Percentiles rank a stretch among this genome's conserved stretches.
Conservation (phyloP, 2,113 vertebrate species). For the Tragelaphus strepsiceros region DNA sequence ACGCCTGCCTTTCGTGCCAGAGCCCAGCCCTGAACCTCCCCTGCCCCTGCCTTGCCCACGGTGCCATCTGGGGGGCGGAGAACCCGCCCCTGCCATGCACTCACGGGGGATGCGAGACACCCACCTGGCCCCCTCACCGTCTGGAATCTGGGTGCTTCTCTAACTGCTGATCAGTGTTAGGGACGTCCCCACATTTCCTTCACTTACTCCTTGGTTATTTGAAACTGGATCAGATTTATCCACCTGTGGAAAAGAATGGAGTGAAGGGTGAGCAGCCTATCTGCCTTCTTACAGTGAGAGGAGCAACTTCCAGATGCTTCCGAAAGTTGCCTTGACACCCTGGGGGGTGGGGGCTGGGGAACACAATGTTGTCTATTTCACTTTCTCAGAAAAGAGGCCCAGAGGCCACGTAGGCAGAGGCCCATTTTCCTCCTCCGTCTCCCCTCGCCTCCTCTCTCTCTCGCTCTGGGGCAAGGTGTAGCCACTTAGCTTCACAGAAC, state of each 20-base stretch:
- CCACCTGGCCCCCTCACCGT: accelerated
- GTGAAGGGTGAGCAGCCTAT: neutral
- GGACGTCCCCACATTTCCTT: neutral
- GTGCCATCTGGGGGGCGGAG: neutral
- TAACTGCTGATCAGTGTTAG: accelerated
- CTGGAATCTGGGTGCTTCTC: accelerated
- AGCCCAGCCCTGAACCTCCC: neutral
- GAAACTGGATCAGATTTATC: neutral
- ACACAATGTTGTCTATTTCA: accelerated
- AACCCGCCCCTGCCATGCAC: accelerated
- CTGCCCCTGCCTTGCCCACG: neutral
- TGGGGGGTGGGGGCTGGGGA: no score
- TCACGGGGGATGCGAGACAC: neutral
- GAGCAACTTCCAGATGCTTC: neutral
- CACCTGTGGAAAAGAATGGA: neutral
- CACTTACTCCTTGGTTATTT: neutral
- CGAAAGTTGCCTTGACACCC: neutral
- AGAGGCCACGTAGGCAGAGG: neutral
- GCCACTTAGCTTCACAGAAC: slow-evolving; percentile 15
- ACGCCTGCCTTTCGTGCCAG: neutral
- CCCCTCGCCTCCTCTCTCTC: neutral
- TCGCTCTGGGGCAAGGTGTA: neutral
- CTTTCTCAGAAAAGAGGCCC: neutral
- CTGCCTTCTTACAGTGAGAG: neutral
- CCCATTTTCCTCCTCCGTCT: neutral